Percentiles rank a stretch among this genome's conserved stretches.
These are phyloP conservation scores for Berghia stephanieae DNA, from an alignment of 1,140 invertebrate species.

Conservation along the genomic window DNA sequence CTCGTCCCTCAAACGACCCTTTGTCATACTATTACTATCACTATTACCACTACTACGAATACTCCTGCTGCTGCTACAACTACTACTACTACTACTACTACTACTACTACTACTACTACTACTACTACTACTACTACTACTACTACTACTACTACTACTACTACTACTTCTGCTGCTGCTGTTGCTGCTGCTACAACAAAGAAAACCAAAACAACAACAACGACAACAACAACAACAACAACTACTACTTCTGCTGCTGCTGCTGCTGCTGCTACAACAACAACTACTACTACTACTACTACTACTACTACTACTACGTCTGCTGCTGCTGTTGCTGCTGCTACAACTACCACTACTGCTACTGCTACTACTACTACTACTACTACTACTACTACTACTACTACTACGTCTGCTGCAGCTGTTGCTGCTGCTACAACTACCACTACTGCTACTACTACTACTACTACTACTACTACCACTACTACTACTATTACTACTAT, in stretches of 20 bases:
- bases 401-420: too few relatives aligned
- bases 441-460: too few relatives aligned
- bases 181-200: conserved; percentile 28
- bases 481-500: too few relatives aligned
- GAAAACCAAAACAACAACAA: conserved; percentile 24
- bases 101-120: conserved; percentile 32
- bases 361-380: too few relatives aligned
- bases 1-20: too few relatives aligned
- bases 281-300: conserved; percentile 33
- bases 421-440: too few relatives aligned
- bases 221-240: conserved; percentile 28
- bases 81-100: conserved; percentile 32
- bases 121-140: conserved; percentile 33
- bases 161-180: background rate
- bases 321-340: background rate
- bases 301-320: conserved; percentile 25
- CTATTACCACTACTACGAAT: background rate
- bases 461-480: too few relatives aligned
- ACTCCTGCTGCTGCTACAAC: conserved; percentile 15
- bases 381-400: too few relatives aligned
- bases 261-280: conserved; percentile 30
- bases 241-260: conserved; percentile 32
- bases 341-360: conserved; percentile 11
- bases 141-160: conserved; percentile 19
- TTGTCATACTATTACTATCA: too few relatives aligned